Percentiles rank a stretch among this genome's conserved stretches.
Conservation (phyloP, 2,797 vertebrate species). For the Poecilia velifera region DNA sequence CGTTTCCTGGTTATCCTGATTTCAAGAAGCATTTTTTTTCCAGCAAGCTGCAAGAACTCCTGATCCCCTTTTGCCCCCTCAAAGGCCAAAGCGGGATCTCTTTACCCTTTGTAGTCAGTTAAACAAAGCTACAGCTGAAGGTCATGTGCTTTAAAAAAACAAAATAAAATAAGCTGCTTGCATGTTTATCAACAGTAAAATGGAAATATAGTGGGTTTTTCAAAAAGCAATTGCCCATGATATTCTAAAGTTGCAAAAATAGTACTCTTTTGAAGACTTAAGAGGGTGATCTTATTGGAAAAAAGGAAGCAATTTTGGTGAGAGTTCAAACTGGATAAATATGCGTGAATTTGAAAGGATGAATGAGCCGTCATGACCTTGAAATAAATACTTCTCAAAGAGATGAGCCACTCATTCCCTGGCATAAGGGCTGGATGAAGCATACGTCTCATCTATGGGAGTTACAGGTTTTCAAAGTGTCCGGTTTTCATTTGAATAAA, state of each 20-base stretch:
- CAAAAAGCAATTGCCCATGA: slow-evolving; percentile 68
- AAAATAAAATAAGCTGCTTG: slow-evolving; percentile 53
- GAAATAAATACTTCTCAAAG: slow-evolving; percentile 67
- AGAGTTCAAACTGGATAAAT: slow-evolving; percentile 61
- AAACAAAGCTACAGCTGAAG: slow-evolving; percentile 52
- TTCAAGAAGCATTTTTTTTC: slow-evolving; percentile 21
- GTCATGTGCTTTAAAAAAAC: slow-evolving; percentile 42
- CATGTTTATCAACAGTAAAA: slow-evolving; percentile 67
- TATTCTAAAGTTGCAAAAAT: slow-evolving; percentile 60
- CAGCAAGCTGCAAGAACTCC: slow-evolving; percentile 38
- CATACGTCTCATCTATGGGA: slow-evolving; percentile 10
- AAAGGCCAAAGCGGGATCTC: slow-evolving; percentile 24
- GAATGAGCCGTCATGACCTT: slow-evolving; percentile 60
- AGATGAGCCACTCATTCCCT: slow-evolving; percentile 44
- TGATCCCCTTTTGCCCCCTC: background rate
- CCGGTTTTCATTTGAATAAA: slow-evolving; percentile 19
- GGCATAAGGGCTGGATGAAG: slow-evolving; percentile 25
- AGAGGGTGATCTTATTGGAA: slow-evolving; percentile 54
- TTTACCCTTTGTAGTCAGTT: slow-evolving; percentile 44
- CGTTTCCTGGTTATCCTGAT: slow-evolving; percentile 33
- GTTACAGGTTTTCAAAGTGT: slow-evolving; percentile 25
- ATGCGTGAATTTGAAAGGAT: slow-evolving; percentile 49
- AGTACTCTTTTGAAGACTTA: slow-evolving; percentile 56
- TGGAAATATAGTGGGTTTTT: slow-evolving; percentile 52
- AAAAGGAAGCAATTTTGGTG: slow-evolving; percentile 63